phyloP scores from a whole-genome alignment of 2,113 vertebrate genomes.

The Cathartes aura region DNA sequence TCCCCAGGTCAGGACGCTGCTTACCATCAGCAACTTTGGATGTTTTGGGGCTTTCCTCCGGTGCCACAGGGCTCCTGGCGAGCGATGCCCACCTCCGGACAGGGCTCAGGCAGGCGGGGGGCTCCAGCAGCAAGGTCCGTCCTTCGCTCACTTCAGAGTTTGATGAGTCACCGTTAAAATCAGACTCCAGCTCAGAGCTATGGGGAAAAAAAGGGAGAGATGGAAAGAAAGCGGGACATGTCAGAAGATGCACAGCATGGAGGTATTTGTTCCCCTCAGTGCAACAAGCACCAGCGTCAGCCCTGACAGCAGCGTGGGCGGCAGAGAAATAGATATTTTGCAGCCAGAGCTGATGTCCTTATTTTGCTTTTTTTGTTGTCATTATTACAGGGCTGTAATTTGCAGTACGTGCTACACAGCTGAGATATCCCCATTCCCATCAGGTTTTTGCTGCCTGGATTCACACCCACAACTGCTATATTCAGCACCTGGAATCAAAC shows the following conservation, averaged over 20 bases:
- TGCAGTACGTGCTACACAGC: not conserved
- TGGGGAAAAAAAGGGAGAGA: not conserved
- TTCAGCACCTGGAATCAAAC: not conserved
- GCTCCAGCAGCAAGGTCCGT: not conserved
- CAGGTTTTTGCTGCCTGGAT: not conserved
- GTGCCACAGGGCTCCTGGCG: not conserved
- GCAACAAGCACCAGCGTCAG: not conserved
- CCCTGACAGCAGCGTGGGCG: accelerated
- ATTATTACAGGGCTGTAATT: accelerated
- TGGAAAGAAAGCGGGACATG: not conserved
- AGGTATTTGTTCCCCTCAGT: not conserved
- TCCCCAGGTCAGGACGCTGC: accelerated
- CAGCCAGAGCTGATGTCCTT: not conserved
- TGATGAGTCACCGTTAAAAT: accelerated
- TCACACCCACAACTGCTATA: accelerated
- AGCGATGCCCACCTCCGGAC: not conserved
- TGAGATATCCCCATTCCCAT: not conserved
- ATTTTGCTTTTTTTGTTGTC: not conserved
- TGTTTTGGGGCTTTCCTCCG: not conserved
- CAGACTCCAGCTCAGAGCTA: slow-evolving; percentile 75
- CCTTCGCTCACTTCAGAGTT: not conserved
- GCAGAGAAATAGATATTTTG: not conserved
- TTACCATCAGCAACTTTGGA: slow-evolving; percentile 63
- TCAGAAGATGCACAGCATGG: not conserved
- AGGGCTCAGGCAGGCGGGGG: not conserved